Base-by-base conservation (phyloP, 2,888 invertebrate species). In the Cosmorhoe ocellata region DNA sequence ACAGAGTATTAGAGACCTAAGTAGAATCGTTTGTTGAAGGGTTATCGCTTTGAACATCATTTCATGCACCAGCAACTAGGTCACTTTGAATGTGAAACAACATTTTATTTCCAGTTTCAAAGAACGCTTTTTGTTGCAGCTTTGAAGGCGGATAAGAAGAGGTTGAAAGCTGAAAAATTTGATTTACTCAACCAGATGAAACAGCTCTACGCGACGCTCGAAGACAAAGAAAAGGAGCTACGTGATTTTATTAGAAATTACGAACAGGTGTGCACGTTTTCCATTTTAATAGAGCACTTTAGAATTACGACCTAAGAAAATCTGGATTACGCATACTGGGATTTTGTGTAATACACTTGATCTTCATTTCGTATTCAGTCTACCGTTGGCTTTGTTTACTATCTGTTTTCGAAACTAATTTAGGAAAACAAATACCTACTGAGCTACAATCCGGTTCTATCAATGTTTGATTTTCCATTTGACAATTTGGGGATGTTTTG, bases 161-260 rank as follows among this genome's bases (percentile, higher is more conserved):
- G 97, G 60, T 91, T 98, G 76, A 97, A 97, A 87, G 95, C 96
- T 9, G 98, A 98, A 87, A 98, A 98, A 87, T 95, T 96, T 75
- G 98, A 98, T 85, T 92, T 98, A 59, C 91, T 98, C 65, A 96
- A 95, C 76, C 98, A 98, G 90, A 98, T 98, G 94, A 97, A 97
- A 81, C 97, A 98, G 75, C 92, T 98, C 52, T 98, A 98, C 81
- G 94, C 95, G 47, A 97, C 98, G 6, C 91, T 98, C 55, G 98
- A 98, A 84, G 97, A 98, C 80, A 98, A 98, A 86, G 98, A 98
- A 79, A 95, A 96, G 69, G 98, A 98, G 81, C 90, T 98, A 51
- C 91, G 98, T 51, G 98, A 98, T 84, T 98, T 98, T 77, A 98
- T 98, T 74, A 92, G 97, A 65, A 97, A 96, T 87, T 98, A 97